Evolutionary conservation across 2,888 invertebrate genomes (phyloP).

Genomic region (Aphidius colemani): DNA sequence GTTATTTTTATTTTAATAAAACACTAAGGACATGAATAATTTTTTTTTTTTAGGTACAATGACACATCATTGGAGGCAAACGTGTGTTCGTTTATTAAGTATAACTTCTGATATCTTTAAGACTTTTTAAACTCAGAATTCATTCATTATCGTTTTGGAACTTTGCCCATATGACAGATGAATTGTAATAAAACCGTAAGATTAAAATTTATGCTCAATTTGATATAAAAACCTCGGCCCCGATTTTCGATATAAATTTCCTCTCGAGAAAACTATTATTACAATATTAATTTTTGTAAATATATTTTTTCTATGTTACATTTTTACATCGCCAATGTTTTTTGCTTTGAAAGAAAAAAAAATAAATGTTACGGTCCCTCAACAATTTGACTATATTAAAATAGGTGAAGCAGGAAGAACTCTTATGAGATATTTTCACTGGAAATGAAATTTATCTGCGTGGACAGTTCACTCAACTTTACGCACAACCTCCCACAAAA

Average conservation of each 20-base stretch:
- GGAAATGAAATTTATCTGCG: slow-evolving; percentile 33
- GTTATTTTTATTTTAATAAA: slow-evolving; percentile 2
- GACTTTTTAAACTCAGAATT: slow-evolving; percentile 26
- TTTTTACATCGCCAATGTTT: background rate
- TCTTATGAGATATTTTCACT: background rate
- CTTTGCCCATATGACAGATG: slow-evolving; percentile 30
- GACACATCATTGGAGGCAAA: slow-evolving; percentile 4
- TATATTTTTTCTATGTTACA: slow-evolving; percentile 2
- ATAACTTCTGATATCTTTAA: slow-evolving; percentile 7
- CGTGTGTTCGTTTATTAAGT: too few species aligned
- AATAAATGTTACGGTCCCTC: too few species aligned
- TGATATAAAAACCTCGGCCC: slow-evolving; percentile 35
- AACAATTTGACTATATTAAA: too few species aligned
- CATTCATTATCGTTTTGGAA: slow-evolving; percentile 39
- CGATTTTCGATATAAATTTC: slow-evolving; percentile 27
- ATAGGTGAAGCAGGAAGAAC: too few species aligned
- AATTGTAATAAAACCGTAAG: slow-evolving; percentile 29
- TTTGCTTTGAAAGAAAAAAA: background rate
- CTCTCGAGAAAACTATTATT: slow-evolving; percentile 9
- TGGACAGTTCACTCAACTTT: slow-evolving; percentile 40
- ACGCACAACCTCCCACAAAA: slow-evolving; percentile 36
- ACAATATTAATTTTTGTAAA: background rate
- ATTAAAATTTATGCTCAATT: slow-evolving; percentile 31
- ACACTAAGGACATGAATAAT: too few species aligned
- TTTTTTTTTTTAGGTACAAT: background rate